Evolutionary conservation across 2,888 invertebrate species (phyloP), one percentile per base, ranked within the genome.

Genomic region (Argynnis bischoffii): DNA sequence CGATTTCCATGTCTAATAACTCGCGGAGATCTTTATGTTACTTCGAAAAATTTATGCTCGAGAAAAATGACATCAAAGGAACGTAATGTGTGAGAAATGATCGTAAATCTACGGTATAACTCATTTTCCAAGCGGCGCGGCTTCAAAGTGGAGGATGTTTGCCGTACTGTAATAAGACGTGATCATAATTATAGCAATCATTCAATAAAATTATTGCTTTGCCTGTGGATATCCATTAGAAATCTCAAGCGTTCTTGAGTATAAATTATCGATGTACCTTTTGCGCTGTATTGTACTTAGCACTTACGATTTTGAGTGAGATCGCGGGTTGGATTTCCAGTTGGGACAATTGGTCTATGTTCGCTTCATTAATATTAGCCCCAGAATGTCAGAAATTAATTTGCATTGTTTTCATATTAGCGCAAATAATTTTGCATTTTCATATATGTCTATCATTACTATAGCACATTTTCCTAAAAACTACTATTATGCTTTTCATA

Each of bases 21-120:
- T 80, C 83, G 81, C 81, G 77, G 75, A 83, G 82, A 75, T 81
- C 82, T 88, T 84, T 85, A 86, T 82, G 80, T 81, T 80, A 70
- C 78, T 79, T 79, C 82, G 88, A 88, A 88, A 86, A 86, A 85
- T 87, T 85, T 87, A 89, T 83, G 84, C 79, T 77, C 75, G 79
- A 75, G 80, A 87, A 88, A 87, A 87, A 82, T 85, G 86, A 88
- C 88, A 89, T 90, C 89, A 90, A 90, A 90, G 88, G 77, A 84
- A 78, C 74, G 76, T 76, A 78, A 81, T 78, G 80, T 80, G 81
- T 75, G 75, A 73, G 72, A 75, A 78, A 74, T 74, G 77, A 74
- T 78, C 81, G 78, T 86, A 84, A 85, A 85, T 71, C 64, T 59
- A 59, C 57, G 18, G 16, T 53, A 48, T 71, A 69, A 71, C 63